Percentiles rank a stretch among this genome's conserved stretches.
Conservation (phyloP, 2,888 invertebrate species). For the Poecilobothrus nobilitatus region DNA sequence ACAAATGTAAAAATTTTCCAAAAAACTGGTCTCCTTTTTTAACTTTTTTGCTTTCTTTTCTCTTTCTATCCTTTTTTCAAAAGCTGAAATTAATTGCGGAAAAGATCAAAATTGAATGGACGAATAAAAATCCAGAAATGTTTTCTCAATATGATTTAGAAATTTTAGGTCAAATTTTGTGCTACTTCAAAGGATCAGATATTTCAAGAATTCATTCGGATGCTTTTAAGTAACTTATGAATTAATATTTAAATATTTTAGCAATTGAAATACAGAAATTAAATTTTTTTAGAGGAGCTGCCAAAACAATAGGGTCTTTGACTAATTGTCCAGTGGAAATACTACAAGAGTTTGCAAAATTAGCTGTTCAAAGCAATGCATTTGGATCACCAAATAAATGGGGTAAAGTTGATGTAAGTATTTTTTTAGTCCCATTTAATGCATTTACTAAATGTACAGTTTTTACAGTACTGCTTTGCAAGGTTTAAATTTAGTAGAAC, state of each 20-base stretch:
- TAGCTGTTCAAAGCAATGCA: slow-evolving; percentile 44
- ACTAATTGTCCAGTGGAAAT: slow-evolving; percentile 44
- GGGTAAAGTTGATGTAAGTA: slow-evolving; percentile 37
- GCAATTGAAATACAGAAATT: not conserved
- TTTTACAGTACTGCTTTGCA: too few species aligned
- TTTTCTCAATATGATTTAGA: slow-evolving; percentile 51
- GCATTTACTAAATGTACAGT: too few species aligned
- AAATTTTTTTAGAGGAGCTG: slow-evolving; percentile 40
- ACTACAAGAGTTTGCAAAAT: slow-evolving; percentile 44
- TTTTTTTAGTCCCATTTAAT: too few species aligned
- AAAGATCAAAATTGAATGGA: slow-evolving; percentile 48
- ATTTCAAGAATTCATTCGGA: slow-evolving; percentile 48
- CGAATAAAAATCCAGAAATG: slow-evolving; percentile 48
- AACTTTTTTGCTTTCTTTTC: too few species aligned
- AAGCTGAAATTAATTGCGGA: slow-evolving; percentile 46
- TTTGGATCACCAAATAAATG: slow-evolving; percentile 45
- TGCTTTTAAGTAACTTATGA: slow-evolving; percentile 39
- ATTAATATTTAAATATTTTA: not conserved
- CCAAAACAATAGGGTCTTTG: slow-evolving; percentile 44
- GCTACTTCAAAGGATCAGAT: slow-evolving; percentile 49
- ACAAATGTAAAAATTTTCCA: too few species aligned
- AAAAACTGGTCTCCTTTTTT: too few species aligned
- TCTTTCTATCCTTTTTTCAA: too few species aligned
- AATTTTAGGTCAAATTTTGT: slow-evolving; percentile 49
- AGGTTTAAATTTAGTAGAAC: too few species aligned